A percentile compares a stretch with the other conserved stretches of the same genome.
Conservation (phyloP, 2,113 vertebrate genomes). For the Trochalopteron elliotii region DNA sequence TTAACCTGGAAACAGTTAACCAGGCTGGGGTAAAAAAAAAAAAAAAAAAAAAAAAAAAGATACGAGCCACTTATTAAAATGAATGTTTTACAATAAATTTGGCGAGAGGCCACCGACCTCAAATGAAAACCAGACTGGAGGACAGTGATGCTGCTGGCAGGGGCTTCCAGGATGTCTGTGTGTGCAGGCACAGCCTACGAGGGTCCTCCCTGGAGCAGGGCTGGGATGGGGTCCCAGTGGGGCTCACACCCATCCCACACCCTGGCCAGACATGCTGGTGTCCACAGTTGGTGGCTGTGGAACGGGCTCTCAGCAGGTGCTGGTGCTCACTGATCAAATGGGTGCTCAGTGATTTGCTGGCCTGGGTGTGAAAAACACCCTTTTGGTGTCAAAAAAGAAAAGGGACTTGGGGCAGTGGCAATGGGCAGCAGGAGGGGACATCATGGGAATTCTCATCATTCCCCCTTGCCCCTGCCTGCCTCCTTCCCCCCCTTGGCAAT, state of each 20-base stretch:
- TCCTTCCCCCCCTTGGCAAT: neutral
- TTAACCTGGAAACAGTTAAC: conserved; percentile 56
- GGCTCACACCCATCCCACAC: rapidly evolving
- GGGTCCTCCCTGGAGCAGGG: neutral
- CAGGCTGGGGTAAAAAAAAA: neutral
- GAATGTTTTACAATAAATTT: conserved; percentile 64
- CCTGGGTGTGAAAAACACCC: neutral
- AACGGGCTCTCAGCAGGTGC: neutral
- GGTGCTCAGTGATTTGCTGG: neutral
- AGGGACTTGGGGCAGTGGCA: rapidly evolving
- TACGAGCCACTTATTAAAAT: conserved; percentile 66
- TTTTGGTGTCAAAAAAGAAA: neutral
- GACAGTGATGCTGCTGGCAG: neutral
- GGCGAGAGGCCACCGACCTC: conserved; percentile 62
- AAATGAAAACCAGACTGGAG: conserved; percentile 66
- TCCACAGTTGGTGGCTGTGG: rapidly evolving
- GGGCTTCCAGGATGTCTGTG: neutral
- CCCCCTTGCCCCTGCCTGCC: neutral
- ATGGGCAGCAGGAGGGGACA: neutral
- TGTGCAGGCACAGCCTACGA: neutral
- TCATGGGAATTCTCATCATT: rapidly evolving
- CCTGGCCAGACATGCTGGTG: rapidly evolving
- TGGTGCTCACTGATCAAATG: rapidly evolving
- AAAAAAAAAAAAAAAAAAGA: neutral
- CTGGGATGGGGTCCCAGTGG: neutral